Evolutionary conservation across 2,797 vertebrate genomes (phyloP).

Genomic region (Crax fasciolata): DNA sequence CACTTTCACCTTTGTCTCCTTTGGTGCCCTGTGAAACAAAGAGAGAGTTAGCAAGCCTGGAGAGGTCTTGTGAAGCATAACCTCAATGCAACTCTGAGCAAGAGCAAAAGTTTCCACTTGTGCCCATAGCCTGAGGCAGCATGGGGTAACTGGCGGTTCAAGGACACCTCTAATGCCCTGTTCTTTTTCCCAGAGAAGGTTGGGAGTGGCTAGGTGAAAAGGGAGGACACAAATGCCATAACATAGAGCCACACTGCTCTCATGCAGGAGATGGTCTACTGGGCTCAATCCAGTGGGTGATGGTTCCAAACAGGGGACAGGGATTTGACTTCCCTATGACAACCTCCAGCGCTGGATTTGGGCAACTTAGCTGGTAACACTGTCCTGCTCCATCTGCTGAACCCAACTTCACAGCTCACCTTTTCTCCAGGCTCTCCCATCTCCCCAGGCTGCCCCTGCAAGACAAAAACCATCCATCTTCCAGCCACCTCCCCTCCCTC

Average conservation of each 20-base stretch:
- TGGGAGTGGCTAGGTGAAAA: accelerated
- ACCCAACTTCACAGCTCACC: slow-evolving; percentile 64
- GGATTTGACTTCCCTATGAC: not conserved
- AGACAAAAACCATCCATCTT: slow-evolving; percentile 21
- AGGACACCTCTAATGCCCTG: not conserved
- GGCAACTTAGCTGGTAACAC: not conserved
- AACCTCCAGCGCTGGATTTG: not conserved
- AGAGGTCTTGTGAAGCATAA: not conserved
- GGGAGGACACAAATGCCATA: not conserved
- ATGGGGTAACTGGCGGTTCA: not conserved
- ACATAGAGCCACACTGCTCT: not conserved
- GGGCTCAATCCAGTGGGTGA: not conserved
- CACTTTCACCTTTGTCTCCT: slow-evolving; percentile 89
- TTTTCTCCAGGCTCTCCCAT: slow-evolving; percentile 84
- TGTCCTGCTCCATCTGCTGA: not conserved
- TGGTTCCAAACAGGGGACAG: not conserved
- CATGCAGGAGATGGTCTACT: not conserved
- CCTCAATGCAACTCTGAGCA: not conserved
- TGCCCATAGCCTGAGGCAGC: accelerated
- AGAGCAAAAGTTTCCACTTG: not conserved
- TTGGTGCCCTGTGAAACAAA: slow-evolving; percentile 71
- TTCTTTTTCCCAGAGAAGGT: not conserved
- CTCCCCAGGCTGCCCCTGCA: slow-evolving; percentile 87
- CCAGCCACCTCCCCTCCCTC: not conserved
- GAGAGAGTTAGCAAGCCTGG: not conserved